phyloP scores from a whole-genome alignment of 2,797 vertebrate species.

The Scolopax bukidnonensis region DNA sequence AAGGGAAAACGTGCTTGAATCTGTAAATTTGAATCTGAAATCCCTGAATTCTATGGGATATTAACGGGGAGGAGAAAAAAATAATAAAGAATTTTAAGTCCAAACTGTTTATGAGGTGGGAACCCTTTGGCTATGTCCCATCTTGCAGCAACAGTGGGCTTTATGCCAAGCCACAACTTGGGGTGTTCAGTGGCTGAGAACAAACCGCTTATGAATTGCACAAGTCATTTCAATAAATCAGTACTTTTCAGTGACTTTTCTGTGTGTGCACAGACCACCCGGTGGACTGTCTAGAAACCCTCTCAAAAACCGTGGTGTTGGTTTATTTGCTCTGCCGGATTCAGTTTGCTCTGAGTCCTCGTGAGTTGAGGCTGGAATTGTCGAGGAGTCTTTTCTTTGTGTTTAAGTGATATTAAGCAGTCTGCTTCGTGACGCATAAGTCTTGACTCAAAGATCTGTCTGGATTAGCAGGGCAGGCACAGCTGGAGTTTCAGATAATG shows the following conservation, averaged over 20 bases:
- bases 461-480: background rate
- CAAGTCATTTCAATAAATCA: background rate
- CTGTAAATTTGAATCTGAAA: background rate
- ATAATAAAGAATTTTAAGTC: background rate
- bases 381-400: background rate
- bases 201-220: background rate
- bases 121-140: background rate
- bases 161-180: background rate
- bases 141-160: background rate
- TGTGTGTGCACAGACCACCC: background rate
- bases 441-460: background rate
- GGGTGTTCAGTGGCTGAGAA: background rate
- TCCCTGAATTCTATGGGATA: background rate
- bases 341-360: background rate
- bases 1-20: background rate
- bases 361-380: background rate
- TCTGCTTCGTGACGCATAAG: background rate
- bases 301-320: background rate
- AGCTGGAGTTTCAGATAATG: conserved; percentile 38
- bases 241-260: background rate
- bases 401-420: background rate
- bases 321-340: background rate
- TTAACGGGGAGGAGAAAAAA: background rate
- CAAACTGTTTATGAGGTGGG: background rate
- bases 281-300: background rate